A percentile compares a stretch with the other conserved stretches of the same genome.
Conservation (phyloP, 2,888 invertebrate genomes). For the Aleiodes leptofemur region DNA sequence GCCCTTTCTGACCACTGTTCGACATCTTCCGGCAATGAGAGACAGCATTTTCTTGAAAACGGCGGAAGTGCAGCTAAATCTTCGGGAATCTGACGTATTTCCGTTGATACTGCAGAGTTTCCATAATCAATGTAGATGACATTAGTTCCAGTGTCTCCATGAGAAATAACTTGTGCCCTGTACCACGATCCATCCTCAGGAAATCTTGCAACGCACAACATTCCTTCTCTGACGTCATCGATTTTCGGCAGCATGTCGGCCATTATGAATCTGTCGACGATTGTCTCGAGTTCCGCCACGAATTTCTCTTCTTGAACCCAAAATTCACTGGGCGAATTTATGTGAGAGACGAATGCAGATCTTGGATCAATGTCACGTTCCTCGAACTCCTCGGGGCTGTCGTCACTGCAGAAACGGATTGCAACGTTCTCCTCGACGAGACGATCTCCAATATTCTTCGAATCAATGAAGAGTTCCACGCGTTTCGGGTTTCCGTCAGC, state of each 20-base stretch:
- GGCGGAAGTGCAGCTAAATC: conserved; percentile 79
- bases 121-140: conserved; percentile 85
- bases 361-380: conserved; percentile 73
- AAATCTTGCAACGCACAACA: conserved; percentile 82
- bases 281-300: conserved; percentile 78
- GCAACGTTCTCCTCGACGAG: conserved; percentile 64
- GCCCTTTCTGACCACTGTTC: conserved; percentile 74
- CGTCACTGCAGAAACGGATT: conserved; percentile 58
- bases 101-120: conserved; percentile 80
- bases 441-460: conserved; percentile 63
- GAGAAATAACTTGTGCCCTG: conserved; percentile 80
- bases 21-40: conserved; percentile 77
- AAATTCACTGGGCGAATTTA: conserved; percentile 83
- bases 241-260: conserved; percentile 77
- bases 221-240: conserved; percentile 78
- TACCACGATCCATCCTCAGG: conserved; percentile 85
- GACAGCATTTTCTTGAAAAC: conserved; percentile 80
- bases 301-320: conserved; percentile 85
- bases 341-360: conserved; percentile 82
- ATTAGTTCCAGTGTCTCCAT: conserved; percentile 77
- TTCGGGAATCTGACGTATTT: conserved; percentile 80
- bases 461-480: conserved; percentile 73
- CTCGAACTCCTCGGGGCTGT: conserved; percentile 64
- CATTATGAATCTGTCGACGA: conserved; percentile 78
- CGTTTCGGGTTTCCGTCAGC: conserved; percentile 66